Base-by-base conservation (phyloP, 2,797 vertebrate genomes). In the Hapalemur alaotrensis region DNA sequence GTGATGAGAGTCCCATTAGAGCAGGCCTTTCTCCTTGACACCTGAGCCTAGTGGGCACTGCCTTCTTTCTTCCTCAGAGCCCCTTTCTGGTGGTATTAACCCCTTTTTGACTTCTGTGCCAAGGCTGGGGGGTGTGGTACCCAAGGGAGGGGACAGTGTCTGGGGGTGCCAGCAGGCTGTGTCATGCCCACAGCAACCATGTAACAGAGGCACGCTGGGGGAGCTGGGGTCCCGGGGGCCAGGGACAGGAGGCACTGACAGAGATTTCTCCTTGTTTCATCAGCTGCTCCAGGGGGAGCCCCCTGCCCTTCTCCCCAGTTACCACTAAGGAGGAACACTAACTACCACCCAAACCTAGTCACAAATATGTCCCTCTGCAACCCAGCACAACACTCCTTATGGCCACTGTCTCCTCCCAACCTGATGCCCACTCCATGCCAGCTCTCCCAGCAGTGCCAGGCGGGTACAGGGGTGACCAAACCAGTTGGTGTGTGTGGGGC, bases 191-290 rank as follows among this genome's bases (percentile, higher is more conserved):
- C 97, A 95, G 97, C 96, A 98, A 98, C 97, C 96, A 76, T 76
- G 93, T 84, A 97, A 96, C 94, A 94, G 95, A 96, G 80, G 95
- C 95, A 88, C 96, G 46, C 98, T 97, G 97, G 83, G 98, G 96
- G 96, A 97, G 84, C 91, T 41, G 84, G 96, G 97, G 96, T 95
- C 96, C 98, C 97, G 48, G 93, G 98, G 97, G 97, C 95, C 97
- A 73, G 50, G 85, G 95, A 22, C 97, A 96, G 97, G 95, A 97
- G 97, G 98, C 94, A 67, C 48, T 96, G 41, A 90, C 97, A 98
- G 98, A 98, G 97, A 98, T 98, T 98, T 98, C 98, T 97, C 85
- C 65, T 79, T 35, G 97, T 98, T 98, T 98, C 98, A 98, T 98
- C 98, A 98, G 98, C 98, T 96, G 72, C 97, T 84, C 98, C 98